A percentile compares a stretch with the other conserved stretches of the same genome.
Evolutionary conservation across 2,888 invertebrate genomes (phyloP).

Genomic region (Palloptera scutellata): DNA sequence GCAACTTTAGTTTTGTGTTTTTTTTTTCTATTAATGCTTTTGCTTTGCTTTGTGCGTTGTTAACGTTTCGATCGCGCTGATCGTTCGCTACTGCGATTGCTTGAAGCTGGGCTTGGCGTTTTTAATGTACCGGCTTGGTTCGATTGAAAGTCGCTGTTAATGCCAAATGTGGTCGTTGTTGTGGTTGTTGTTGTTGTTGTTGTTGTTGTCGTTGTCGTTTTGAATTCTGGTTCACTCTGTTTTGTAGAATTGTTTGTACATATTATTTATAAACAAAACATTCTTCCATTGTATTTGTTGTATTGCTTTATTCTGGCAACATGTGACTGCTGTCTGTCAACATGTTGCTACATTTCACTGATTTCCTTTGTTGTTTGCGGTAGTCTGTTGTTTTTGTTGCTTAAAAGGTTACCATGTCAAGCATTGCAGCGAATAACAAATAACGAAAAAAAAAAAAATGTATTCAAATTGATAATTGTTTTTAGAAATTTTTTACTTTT

Average conservation of each 20-base stretch:
- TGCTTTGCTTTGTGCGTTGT: conserved; percentile 2
- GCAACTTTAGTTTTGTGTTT: background rate
- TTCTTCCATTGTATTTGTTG: background rate
- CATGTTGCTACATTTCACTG: conserved; percentile 22
- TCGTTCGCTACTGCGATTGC: conserved; percentile 13
- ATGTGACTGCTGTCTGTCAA: conserved; percentile 8
- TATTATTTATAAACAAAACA: too few species aligned
- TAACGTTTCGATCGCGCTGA: background rate
- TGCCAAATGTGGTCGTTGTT: background rate
- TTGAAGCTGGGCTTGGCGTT: conserved; percentile 26
- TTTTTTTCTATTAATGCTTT: background rate
- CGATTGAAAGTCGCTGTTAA: background rate
- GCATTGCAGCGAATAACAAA: too few species aligned
- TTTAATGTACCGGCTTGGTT: conserved; percentile 22
- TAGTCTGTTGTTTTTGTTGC: background rate
- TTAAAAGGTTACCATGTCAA: background rate
- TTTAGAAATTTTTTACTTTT: too few species aligned
- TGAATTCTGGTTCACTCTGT: conserved; percentile 7
- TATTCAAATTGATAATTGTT: too few species aligned
- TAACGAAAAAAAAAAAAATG: too few species aligned
- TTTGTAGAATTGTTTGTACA: background rate
- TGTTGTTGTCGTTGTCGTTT: background rate
- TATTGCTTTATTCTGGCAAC: conserved; percentile 14
- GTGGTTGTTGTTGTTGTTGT: background rate
- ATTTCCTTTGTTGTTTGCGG: background rate